A percentile compares a stretch with the other conserved stretches of the same genome.
Conservation (phyloP, 92 coral and sea anemone species). For the Palythoa caribaeorum region DNA sequence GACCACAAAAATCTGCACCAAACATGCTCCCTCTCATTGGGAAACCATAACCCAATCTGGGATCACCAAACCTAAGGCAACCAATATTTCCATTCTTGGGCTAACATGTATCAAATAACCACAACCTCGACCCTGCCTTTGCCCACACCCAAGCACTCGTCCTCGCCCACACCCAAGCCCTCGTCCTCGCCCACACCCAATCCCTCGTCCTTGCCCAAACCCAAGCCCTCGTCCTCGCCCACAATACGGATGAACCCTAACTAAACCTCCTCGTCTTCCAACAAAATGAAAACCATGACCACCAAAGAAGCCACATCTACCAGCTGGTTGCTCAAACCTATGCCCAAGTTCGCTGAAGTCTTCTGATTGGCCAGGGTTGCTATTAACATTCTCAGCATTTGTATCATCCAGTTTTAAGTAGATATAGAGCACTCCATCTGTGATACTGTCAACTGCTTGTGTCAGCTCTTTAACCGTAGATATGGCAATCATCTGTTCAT, state of each 20-base stretch:
- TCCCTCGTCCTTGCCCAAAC: no score
- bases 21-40: not conserved
- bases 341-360: not conserved
- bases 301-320: not conserved
- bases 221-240: not conserved
- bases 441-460: constrained; percentile 57
- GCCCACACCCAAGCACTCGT: no score
- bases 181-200: no score
- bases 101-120: not conserved
- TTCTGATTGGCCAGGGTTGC: not conserved
- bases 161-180: not conserved
- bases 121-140: not conserved
- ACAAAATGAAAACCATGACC: constrained; percentile 15
- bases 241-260: constrained; percentile 6
- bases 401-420: constrained; percentile 37
- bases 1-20: not conserved
- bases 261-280: constrained; percentile 20
- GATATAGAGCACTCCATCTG: constrained; percentile 63
- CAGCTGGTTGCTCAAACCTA: not conserved
- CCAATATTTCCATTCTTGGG: not conserved
- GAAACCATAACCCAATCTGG: not conserved
- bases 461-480: constrained; percentile 75
- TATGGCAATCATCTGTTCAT: constrained; percentile 56
- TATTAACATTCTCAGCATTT: not conserved
- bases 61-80: not conserved